Evolutionary conservation across 2,797 vertebrate species (phyloP), one percentile per base, ranked within the genome.

Genomic region (Lycodopsis pacificus): DNA sequence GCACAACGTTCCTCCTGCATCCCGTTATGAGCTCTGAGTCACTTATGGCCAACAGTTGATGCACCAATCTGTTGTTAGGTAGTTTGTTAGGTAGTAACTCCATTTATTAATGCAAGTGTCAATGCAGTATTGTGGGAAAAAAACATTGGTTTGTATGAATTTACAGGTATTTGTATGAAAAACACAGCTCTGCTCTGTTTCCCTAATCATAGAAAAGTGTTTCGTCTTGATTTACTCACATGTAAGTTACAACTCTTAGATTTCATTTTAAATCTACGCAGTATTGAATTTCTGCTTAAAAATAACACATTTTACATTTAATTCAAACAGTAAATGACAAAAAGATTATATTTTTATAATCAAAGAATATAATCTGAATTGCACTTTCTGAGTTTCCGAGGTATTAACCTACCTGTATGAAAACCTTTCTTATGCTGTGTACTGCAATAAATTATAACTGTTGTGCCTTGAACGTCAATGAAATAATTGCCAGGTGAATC

Each of bases 21-120:
- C 14, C 3, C 36, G 48, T 74, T 56, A 63, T 46, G 25, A 70
- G 71, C 73, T 77, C 63, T 10, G 64, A 75, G 53, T 78, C 57
- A 51, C 56, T 56, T 84, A 30, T 85, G 76, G 49, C 78, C 46
- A 67, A 67, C 34, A n/a, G 42, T 77, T 22, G 57, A 81, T 44
- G 38, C 38, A 76, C 48, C 63, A 25, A 54, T 67, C 63, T 40
- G 70, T 88, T 81, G 59, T 77, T 80, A 57, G 32, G 32, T 34
- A 34, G 32, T 34, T 34, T 34, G 32, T 34, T 54, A 75, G 40
- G 20, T 65, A 70, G 71, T 87, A 83, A 86, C 83, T 88, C 87
- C 80, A 85, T 82, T 79, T 86, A 78, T 38, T 77, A 12, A 83
- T 62, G 73, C 89, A 87, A 87, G 58, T 66, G 22, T 84, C 86